phyloP scores from a whole-genome alignment of 2,113 vertebrate genomes.

The Crotalus horridus region DNA sequence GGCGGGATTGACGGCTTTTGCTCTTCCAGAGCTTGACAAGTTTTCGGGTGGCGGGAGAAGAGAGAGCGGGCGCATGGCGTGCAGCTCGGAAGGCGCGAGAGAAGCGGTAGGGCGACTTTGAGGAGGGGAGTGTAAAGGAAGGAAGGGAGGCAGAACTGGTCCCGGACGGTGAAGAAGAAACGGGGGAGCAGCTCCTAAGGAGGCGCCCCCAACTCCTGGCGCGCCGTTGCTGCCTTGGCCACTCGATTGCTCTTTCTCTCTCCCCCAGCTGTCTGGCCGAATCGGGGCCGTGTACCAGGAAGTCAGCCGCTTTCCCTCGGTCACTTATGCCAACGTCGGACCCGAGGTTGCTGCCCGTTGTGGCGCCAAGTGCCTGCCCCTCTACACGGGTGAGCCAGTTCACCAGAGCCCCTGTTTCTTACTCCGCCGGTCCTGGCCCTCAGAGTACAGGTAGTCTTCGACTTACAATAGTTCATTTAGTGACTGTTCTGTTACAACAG shows the following conservation, averaged over 20 bases:
- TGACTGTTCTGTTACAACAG: neutral
- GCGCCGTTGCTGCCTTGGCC: neutral
- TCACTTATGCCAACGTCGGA: slow-evolving; percentile 9
- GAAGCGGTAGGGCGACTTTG: neutral
- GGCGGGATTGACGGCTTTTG: neutral
- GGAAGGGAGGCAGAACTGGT: neutral
- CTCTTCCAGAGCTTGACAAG: neutral
- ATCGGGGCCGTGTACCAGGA: slow-evolving; percentile 13
- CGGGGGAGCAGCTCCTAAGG: neutral
- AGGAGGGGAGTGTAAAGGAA: too few species aligned
- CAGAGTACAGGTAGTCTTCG: neutral
- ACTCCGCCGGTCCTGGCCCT: too few species aligned
- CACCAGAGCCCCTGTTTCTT: neutral
- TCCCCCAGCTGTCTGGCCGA: neutral
- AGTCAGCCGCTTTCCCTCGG: slow-evolving; percentile 21
- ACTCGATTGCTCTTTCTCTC: neutral
- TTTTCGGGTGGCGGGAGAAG: neutral
- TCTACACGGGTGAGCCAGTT: slow-evolving; percentile 29
- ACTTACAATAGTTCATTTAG: neutral
- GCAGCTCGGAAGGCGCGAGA: neutral
- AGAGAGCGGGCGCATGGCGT: neutral
- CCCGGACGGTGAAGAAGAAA: neutral
- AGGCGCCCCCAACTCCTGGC: neutral
- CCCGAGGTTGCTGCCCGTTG: neutral
- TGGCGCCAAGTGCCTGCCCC: neutral